phyloP scores from a whole-genome alignment of 2,888 invertebrate species.

The Tinea trinotella region DNA sequence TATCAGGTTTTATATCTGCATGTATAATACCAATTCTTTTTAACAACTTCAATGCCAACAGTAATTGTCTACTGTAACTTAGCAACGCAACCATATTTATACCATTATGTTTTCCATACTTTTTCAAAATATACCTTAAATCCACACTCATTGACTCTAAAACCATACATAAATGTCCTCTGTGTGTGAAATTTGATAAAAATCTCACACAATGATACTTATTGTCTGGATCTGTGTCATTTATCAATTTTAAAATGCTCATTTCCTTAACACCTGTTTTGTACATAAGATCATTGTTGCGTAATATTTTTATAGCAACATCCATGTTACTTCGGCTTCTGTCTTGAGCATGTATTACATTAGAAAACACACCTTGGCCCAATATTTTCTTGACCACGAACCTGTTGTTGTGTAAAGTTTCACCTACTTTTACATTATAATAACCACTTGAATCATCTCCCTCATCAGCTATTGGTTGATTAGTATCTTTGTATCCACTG shows the following conservation, averaged over 20 bases:
- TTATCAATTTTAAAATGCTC: constrained; percentile 91
- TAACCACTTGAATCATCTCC: constrained; percentile 99
- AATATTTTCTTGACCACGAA: constrained; percentile 96
- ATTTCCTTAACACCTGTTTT: constrained; percentile 97
- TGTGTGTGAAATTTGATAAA: constrained; percentile 95
- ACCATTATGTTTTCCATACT: constrained; percentile 96
- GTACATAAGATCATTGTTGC: constrained; percentile 99
- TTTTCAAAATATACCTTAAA: constrained; percentile 90
- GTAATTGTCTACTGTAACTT: constrained; percentile 95
- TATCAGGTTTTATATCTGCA: constrained; percentile 99
- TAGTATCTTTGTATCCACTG: constrained; percentile 73
- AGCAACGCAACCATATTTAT: constrained; percentile 96
- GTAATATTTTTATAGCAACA: constrained; percentile 97
- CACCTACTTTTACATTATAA: constrained; percentile 94
- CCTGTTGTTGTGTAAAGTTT: constrained; percentile 82
- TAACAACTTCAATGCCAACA: constrained; percentile 91
- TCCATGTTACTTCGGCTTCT: constrained; percentile 85
- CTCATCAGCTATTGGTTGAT: constrained; percentile 93
- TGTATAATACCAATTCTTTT: constrained; percentile 96
- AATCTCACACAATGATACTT: constrained; percentile 92
- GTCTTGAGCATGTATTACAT: constrained; percentile 94
- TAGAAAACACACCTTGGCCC: constrained; percentile 98
- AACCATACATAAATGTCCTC: constrained; percentile 97
- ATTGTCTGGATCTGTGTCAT: constrained; percentile 96
- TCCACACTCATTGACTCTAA: constrained; percentile 97